These are phyloP conservation scores for Ia io DNA, from an alignment of 2,113 vertebrate genomes.

Conservation along the genomic window DNA sequence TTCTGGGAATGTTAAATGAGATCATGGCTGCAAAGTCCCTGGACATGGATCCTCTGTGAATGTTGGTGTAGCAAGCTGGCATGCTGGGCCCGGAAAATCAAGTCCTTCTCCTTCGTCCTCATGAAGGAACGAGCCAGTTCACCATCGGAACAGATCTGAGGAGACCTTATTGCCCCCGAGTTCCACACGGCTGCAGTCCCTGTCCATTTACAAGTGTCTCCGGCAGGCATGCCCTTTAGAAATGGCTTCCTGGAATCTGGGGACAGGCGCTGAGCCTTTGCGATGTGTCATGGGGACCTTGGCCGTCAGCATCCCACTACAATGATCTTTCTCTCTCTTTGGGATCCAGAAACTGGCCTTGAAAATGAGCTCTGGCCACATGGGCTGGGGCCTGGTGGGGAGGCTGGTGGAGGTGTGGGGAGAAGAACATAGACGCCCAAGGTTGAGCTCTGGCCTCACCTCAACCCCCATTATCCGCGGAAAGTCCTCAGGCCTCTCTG, in stretches of 20 bases:
- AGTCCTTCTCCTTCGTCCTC: not conserved
- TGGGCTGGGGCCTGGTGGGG: not conserved
- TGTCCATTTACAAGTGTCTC: not conserved
- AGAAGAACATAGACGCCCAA: not conserved
- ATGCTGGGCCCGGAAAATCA: not conserved
- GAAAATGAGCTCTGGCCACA: not conserved
- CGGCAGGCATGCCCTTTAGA: conserved; percentile 61
- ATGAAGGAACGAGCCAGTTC: not conserved
- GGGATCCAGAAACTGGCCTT: not conserved
- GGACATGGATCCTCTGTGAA: not conserved
- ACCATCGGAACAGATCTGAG: not conserved
- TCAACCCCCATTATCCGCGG: accelerated
- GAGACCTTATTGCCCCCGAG: not conserved
- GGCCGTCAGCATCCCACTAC: not conserved
- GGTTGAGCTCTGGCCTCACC: not conserved
- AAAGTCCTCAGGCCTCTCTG: not conserved
- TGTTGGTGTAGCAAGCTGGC: accelerated
- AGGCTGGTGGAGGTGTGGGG: accelerated
- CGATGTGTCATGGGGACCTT: conserved; percentile 43
- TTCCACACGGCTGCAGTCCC: not conserved
- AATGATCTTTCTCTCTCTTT: not conserved
- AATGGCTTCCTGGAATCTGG: not conserved
- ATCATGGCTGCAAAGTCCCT: not conserved
- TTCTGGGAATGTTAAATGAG: not conserved
- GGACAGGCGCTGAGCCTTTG: not conserved